Percentiles rank a stretch among this genome's conserved stretches.
Evolutionary conservation across 1,140 invertebrate genomes (phyloP).

Genomic region (Drosophila tani): DNA sequence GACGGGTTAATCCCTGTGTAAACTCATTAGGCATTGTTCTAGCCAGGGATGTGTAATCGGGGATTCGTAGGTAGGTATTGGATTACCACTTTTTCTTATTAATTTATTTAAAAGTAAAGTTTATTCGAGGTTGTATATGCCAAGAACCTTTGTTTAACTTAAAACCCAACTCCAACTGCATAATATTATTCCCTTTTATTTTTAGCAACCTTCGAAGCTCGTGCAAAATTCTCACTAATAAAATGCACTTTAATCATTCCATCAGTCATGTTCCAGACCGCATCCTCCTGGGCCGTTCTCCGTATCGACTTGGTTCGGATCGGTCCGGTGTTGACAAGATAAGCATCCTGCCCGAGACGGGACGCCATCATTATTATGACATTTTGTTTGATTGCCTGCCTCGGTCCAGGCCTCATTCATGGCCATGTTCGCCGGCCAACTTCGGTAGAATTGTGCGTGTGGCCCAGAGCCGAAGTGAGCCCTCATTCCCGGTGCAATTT

Average conservation of each 20-base stretch:
- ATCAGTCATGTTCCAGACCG: conserved; percentile 32
- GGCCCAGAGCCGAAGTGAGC: conserved; percentile 45
- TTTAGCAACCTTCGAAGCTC: not conserved
- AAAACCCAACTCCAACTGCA: not conserved
- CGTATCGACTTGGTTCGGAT: conserved; percentile 14
- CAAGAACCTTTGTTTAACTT: not conserved
- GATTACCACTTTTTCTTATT: too few relatives aligned
- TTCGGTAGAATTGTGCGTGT: conserved; percentile 79
- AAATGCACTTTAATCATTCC: conserved; percentile 70
- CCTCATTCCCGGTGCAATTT: conserved; percentile 65
- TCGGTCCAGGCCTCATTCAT: conserved; percentile 26
- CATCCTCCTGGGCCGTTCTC: conserved; percentile 11
- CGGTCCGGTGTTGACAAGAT: conserved; percentile 77
- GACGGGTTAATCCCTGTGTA: conserved; percentile 70
- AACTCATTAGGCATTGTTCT: conserved; percentile 60
- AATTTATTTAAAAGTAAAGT: not conserved
- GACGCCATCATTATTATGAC: conserved; percentile 84
- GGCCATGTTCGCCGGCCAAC: conserved; percentile 54
- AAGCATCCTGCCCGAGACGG: conserved; percentile 67
- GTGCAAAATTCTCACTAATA: conserved; percentile 58
- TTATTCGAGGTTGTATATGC: not conserved
- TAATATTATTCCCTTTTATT: not conserved
- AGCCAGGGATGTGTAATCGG: not conserved
- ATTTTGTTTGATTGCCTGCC: conserved; percentile 75
- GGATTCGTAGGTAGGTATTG: not conserved